Evolutionary conservation across 2,113 vertebrate species (phyloP), one percentile per base, ranked within the genome.

Genomic region (Syngnathus floridae): DNA sequence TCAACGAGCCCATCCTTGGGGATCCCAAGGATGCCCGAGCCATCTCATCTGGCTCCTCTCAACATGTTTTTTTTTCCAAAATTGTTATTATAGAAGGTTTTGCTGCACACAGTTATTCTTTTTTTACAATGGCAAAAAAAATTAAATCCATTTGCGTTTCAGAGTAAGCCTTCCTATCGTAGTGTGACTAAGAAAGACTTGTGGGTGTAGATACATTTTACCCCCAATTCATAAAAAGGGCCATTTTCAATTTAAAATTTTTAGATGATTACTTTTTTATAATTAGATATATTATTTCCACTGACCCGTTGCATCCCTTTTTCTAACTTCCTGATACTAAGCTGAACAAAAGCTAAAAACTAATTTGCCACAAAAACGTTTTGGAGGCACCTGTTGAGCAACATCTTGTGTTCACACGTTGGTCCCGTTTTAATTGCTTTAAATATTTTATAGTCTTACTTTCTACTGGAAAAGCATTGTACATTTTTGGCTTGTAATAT

Each of bases 401-500:
- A 6, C 5, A 16, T 66, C 48, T 60, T 45, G 61, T 73, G 38
- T 69, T 74, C 46, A 16, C 36, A 69, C 70, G 61, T 76, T 66
- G 22, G 66, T 74, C 86, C 76, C 66, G 74, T 81, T 82, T 77
- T 67, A 81, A 80, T 72, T 73, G 31, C 70, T 74, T 35, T 70
- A 69, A 79, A 76, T 85, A 76, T 88, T 83, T 86, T 88, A 75
- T 78, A 87, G 72, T 67, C 64, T 79, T 87, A 56, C 63, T 85
- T 87, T 88, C 57, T 82, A 72, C 78, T 78, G 66, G 77, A 77
- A 69, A 84, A 76, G 69, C 31, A 31, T 75, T 89, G 89, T 92
- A 91, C 82, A 91, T 91, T 90, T 54, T 89, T 85, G 85, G 83
- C 79, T 85, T 84, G 81, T 90, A 85, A 79, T 77, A 84, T 86